Evolutionary conservation across 1,140 invertebrate species (phyloP).

Genomic region (Nebria ingens): DNA sequence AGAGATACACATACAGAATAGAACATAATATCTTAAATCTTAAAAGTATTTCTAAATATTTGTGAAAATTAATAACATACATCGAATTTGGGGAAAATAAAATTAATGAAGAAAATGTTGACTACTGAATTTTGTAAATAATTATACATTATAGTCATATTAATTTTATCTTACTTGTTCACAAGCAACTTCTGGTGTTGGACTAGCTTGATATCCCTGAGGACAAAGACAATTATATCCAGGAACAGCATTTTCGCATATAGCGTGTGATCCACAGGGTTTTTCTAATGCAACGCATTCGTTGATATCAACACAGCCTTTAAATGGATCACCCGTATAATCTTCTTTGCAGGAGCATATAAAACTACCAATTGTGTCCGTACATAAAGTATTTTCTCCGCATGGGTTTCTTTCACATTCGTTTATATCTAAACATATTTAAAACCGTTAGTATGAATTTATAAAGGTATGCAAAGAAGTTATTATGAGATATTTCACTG

Average conservation of each 20-base stretch:
- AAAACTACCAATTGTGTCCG: slow-evolving; percentile 77
- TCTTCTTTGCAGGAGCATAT: slow-evolving; percentile 71
- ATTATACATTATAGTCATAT: not conserved
- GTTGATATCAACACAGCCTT: slow-evolving; percentile 80
- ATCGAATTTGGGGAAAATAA: slow-evolving; percentile 7
- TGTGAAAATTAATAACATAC: slow-evolving; percentile 4
- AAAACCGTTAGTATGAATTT: too few species aligned
- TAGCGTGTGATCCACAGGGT: slow-evolving; percentile 75
- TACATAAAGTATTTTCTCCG: slow-evolving; percentile 74
- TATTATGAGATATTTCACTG: too few species aligned
- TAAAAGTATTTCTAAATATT: slow-evolving; percentile 13
- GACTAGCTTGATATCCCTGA: slow-evolving; percentile 75
- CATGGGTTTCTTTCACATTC: slow-evolving; percentile 80
- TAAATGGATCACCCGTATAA: slow-evolving; percentile 74
- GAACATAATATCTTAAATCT: not conserved
- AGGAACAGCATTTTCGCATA: slow-evolving; percentile 77
- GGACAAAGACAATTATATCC: slow-evolving; percentile 83
- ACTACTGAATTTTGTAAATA: too few species aligned
- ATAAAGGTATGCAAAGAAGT: too few species aligned
- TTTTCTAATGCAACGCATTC: slow-evolving; percentile 73
- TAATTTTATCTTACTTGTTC: slow-evolving; percentile 57
- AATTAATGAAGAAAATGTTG: not conserved
- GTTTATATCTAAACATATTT: slow-evolving; percentile 69
- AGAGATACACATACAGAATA: slow-evolving; percentile 6
- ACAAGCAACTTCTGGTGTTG: slow-evolving; percentile 71